Evolutionary conservation across 2,888 invertebrate species (phyloP), one percentile per base, ranked within the genome.

Genomic region (Drosophila paramelanica): DNA sequence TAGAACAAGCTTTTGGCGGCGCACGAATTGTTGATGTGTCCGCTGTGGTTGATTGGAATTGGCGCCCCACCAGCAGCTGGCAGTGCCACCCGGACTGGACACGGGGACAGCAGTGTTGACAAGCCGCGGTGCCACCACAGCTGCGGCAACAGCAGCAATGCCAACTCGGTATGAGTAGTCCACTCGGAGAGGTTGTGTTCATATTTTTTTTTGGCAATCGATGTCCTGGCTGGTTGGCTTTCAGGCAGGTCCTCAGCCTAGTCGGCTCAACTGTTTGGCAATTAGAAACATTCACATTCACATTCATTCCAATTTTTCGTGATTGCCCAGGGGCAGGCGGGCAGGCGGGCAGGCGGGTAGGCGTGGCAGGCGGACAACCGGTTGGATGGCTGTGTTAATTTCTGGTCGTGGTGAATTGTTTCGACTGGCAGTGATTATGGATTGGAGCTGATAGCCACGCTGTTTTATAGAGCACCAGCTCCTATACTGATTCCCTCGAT

Each of bases 1-100:
- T 89, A 84, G 82, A 81, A 89, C 89, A 89, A 85, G 89, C 81
- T 82, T 89, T 89, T 83, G 89, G 83, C 85, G 89, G 72, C 72
- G 36, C 78, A 72, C 74, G 58, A 80, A 71, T 81, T 79, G 83
- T 75, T 79, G 74, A 75, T 81, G 75, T 75, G 77, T 64, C 68
- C 73, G 55, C 77, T 79, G 73, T 81, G 75, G 75, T 73, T 81
- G 76, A 81, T 77, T 79, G 76, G 65, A 70, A 71, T 70, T 69
- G 53, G 45, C 38, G 55, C 31, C 46, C 47, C 47, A 55, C 58
- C 42, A 65, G 38, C 20, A 3, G 13, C 20, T 17, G 17, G 13
- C 17, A 45, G 36, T 20, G 2, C 25, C 39, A 36, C 10, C 17
- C 27, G 5, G 14, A 31, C 47, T 31, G 31, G 68, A 53, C 52